These are phyloP conservation scores for Cromileptes altivelis DNA, from an alignment of 2,113 vertebrate genomes.

Conservation along the genomic window DNA sequence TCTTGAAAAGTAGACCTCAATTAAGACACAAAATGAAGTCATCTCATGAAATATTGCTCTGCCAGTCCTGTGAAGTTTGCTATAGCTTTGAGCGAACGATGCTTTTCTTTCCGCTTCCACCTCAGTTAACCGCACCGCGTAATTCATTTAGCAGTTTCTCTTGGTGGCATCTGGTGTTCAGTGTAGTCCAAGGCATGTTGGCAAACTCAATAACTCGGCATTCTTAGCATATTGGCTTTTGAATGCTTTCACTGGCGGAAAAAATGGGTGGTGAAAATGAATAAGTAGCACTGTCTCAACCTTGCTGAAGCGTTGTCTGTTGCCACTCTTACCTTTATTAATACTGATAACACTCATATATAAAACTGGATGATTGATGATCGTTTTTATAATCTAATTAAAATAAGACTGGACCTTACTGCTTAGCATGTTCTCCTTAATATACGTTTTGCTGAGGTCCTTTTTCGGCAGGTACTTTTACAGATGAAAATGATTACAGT, in stretches of 20 bases:
- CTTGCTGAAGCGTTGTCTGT: conserved; percentile 25
- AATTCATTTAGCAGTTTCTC: conserved; percentile 50
- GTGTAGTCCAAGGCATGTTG: conserved; percentile 55
- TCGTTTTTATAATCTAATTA: not conserved
- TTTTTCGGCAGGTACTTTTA: not conserved
- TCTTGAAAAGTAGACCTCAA: not conserved
- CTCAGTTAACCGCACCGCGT: not conserved
- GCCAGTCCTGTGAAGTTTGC: not conserved
- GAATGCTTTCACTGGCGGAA: conserved; percentile 37
- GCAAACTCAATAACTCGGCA: conserved; percentile 49
- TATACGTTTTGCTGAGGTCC: not conserved
- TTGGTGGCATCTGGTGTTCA: conserved; percentile 53
- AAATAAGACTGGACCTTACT: not conserved
- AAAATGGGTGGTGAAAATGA: conserved; percentile 27
- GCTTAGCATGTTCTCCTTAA: not conserved
- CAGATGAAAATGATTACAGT: not conserved
- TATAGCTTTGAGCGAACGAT: conserved; percentile 1
- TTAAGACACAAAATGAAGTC: not conserved
- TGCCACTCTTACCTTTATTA: not conserved
- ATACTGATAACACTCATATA: not conserved
- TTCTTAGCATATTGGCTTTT: conserved; percentile 54
- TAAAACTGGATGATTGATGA: not conserved
- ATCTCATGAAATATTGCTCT: not conserved
- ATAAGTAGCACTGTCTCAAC: conserved; percentile 29
- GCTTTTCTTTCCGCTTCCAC: conserved; percentile 19